Evolutionary conservation across 2,113 vertebrate genomes (phyloP).

Genomic region (Hippolais icterina): DNA sequence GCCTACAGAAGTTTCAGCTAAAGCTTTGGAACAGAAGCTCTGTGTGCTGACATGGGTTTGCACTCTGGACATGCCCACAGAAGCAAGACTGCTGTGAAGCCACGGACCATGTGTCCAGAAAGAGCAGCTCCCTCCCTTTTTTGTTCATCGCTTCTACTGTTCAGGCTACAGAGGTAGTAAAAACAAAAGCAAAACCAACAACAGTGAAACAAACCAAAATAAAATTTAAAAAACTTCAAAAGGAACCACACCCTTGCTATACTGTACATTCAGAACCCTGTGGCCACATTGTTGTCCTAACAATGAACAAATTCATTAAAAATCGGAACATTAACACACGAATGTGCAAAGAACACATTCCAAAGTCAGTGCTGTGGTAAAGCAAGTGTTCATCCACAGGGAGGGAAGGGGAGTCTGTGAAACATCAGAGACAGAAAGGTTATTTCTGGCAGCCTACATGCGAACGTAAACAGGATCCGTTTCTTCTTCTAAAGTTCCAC

Average conservation of each 20-base stretch:
- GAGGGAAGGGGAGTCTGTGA: slow-evolving; percentile 60
- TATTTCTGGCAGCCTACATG: slow-evolving; percentile 58
- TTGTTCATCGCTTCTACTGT: slow-evolving; percentile 42
- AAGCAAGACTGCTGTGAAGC: slow-evolving; percentile 14
- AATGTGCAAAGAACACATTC: slow-evolving; percentile 66
- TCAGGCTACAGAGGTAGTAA: slow-evolving; percentile 74
- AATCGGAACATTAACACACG: slow-evolving; percentile 60
- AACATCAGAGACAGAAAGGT: slow-evolving; percentile 49
- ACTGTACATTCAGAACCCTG: slow-evolving; percentile 77
- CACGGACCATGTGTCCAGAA: background rate
- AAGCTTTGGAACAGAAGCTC: slow-evolving; percentile 27
- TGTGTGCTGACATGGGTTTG: background rate
- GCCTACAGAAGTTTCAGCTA: slow-evolving; percentile 17
- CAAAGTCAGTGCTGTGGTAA: slow-evolving; percentile 73
- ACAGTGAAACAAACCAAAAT: background rate
- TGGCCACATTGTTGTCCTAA: slow-evolving; percentile 72
- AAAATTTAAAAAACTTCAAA: background rate
- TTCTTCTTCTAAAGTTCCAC: slow-evolving; percentile 56
- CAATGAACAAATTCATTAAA: slow-evolving; percentile 74
- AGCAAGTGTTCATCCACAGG: slow-evolving; percentile 64
- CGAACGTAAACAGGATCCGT: slow-evolving; percentile 31
- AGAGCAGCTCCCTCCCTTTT: slow-evolving; percentile 36
- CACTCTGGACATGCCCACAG: background rate
- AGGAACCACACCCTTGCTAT: slow-evolving; percentile 58
- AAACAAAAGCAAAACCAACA: slow-evolving; percentile 47